These are phyloP conservation scores for Cyanocitta stelleri DNA, from an alignment of 2,113 vertebrate genomes.

Conservation along the genomic window DNA sequence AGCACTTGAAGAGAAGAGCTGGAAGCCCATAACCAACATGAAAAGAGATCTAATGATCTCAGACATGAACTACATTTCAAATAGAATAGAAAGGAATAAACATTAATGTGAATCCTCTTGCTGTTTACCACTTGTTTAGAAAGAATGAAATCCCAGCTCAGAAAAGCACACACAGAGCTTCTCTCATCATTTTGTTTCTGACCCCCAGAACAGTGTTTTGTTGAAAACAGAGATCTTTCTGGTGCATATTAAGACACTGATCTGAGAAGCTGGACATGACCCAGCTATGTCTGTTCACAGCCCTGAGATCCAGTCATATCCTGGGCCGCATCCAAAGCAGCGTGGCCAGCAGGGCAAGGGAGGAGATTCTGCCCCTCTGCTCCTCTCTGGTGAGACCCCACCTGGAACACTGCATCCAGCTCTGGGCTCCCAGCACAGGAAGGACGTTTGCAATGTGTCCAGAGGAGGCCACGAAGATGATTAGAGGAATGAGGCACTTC, in stretches of 20 bases:
- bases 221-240: background rate
- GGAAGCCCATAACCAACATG: background rate
- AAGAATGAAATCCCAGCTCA: background rate
- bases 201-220: background rate
- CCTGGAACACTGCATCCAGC: background rate
- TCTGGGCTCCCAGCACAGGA: background rate
- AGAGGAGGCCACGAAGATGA: background rate
- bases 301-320: background rate
- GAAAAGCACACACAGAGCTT: background rate
- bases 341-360: rapidly evolving
- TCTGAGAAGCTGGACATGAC: background rate
- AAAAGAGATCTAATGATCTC: background rate
- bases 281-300: no score
- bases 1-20: background rate
- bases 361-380: background rate
- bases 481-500: background rate
- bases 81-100: background rate
- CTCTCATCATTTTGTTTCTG: background rate
- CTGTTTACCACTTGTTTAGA: background rate
- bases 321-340: background rate
- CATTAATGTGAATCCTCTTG: background rate
- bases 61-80: background rate
- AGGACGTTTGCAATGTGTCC: background rate
- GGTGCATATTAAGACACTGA: background rate
- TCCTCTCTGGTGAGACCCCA: background rate